Evolutionary conservation across 2,113 vertebrate genomes (phyloP), one percentile per base, ranked within the genome.

Genomic region (Cinclus mexicanus): DNA sequence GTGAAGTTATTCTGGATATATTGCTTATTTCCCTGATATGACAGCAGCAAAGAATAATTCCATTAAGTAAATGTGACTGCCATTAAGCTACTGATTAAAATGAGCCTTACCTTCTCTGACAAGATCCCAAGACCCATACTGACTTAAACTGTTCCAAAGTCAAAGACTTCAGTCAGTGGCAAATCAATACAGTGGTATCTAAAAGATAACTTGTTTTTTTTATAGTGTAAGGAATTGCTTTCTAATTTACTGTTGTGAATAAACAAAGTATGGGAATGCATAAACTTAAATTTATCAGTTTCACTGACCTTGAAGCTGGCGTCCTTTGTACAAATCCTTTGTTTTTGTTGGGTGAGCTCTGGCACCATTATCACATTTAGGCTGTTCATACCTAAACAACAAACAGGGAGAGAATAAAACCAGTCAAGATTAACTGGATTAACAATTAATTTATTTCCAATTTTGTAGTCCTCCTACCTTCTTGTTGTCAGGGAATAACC

Each of bases 311-410:
- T 99, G 99, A 70, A 99, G 98, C 94, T 99, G 98, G 80, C 99
- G 98, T 95, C 98, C 98, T 96, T 97, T 98, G 96, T 98, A 99
- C 86, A 98, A 97, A 90, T 99, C 99, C 96, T 98, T 98, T 6
- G 98, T 97, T 97, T 98, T 99, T 39, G 98, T 92, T 28, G 99
- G 99, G 90, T 99, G 98, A 31, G 99, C 99, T 97, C 99, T 98
- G 90, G 99, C 99, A 3, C 99, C 97, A 23, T 98, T 98, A 57
- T 99, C 98, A 87, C 99, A 99, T 87, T 99, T 99, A 10, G 99
- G 99, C 96, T 99, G 99, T 68, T 99, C 99, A 15, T 99, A 99
- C 96, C 99, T 99, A 79, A 23, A 79, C 39, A 78, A 35, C 10
- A 74, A 85, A 92, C 8, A 59, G 4, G 12, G 17, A 75, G 4